Evolutionary conservation across 2,113 vertebrate genomes (phyloP), one percentile per base, ranked within the genome.

Genomic region (Coptodon bakossiorum): DNA sequence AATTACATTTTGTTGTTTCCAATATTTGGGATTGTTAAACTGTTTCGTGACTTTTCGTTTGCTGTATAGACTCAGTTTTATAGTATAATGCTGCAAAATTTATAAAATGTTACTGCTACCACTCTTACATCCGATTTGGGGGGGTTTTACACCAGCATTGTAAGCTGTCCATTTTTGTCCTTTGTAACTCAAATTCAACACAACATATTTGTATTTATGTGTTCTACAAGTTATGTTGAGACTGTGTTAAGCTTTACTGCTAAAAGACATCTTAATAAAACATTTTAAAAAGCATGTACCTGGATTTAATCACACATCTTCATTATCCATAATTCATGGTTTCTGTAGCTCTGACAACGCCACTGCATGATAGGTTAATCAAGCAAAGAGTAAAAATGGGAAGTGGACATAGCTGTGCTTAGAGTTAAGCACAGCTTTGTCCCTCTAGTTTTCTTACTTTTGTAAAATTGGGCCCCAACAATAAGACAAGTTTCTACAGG

Each of bases 221-320:
- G 66, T 5, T 43, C 66, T 24, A 17, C 68, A 73, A 17, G 13
- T 73, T 17, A 73, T 7, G 61, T 36, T 66, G 17, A 0, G 29
- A 63, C 29, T 19, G 59, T 63, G 38, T 71, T 71, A 71, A 43
- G 38, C 66, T 73, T 43, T 71, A 27, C 36, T 43, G 38, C 38
- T 45, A 14, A 16, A 71, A 71, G 27, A 45, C 66, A 73, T 43
- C 9, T 36, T 5, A 12, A 63, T 71, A 43, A 27, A 73, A 73
- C 8, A 43, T 73, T 66, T 66, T 43, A 8, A 45, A 45, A 45
- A 27, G 2, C 68, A 45, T 73, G 38, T 16, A 71, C 36, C 63
- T 71, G 34, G 19, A 66, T n/a, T n/a, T 66, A 66, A 59, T 95
- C 89, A 24, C 97, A 97, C 78, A 95, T 94, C n/a, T 86, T 43